A percentile compares a stretch with the other conserved stretches of the same genome.
These are phyloP conservation scores for Ylistrum balloti DNA, from an alignment of 1,140 invertebrate species.

Conservation along the genomic window DNA sequence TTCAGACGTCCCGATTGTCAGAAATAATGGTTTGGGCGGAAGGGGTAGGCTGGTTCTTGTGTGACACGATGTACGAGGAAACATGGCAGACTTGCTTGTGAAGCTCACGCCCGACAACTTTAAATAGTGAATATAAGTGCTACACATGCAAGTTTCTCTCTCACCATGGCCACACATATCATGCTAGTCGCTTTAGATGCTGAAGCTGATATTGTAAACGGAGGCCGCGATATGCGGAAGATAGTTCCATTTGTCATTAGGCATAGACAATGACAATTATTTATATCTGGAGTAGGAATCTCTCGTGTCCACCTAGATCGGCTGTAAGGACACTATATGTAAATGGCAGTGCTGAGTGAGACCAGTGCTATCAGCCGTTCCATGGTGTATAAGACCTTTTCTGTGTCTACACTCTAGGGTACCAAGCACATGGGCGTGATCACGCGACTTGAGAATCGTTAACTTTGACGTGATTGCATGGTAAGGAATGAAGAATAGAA, in stretches of 20 bases:
- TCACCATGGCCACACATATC: neutral
- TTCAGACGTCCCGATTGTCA: neutral
- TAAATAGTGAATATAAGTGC: neutral
- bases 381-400: neutral
- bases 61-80: neutral
- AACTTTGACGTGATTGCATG: neutral
- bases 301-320: neutral
- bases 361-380: neutral
- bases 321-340: neutral
- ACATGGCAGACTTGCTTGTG: neutral
- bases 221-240: neutral
- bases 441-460: neutral
- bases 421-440: neutral
- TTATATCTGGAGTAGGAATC: neutral
- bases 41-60: neutral
- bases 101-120: neutral
- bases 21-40: neutral
- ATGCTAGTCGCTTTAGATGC: neutral
- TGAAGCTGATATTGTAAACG: neutral
- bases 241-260: slow-evolving; percentile 28
- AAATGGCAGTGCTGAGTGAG: neutral
- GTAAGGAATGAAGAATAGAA: neutral
- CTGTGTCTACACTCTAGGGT: neutral
- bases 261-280: slow-evolving; percentile 35
- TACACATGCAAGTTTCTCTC: neutral